Conservation (phyloP, 2,888 invertebrate genomes). For the Meandrusa payeni region DNA sequence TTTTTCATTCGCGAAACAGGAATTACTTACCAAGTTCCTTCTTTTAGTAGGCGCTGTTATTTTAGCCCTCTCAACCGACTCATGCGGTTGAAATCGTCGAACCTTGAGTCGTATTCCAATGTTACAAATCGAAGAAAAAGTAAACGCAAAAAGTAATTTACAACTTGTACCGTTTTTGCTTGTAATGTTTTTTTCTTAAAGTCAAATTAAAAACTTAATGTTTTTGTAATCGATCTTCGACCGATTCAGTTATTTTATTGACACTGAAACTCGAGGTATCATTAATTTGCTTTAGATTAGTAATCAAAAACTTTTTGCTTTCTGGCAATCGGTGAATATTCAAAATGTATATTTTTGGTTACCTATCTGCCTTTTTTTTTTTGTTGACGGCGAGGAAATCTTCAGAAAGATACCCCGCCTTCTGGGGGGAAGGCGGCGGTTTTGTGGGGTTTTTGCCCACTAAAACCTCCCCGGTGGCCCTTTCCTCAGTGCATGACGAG, state of each 20-base stretch:
- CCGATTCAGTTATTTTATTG: constrained; percentile 11
- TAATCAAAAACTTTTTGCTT: too few species aligned
- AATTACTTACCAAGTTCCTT: constrained; percentile 36
- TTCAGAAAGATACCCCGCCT: too few species aligned
- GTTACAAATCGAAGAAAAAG: constrained; percentile 51
- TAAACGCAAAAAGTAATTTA: constrained; percentile 36
- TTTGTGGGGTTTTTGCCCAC: too few species aligned
- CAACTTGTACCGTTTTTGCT: constrained; percentile 23
- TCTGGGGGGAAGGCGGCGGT: too few species aligned
- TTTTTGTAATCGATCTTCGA: constrained; percentile 30
- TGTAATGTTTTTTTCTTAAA: constrained; percentile 27
- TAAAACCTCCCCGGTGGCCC: too few species aligned
- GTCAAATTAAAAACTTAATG: constrained; percentile 31
- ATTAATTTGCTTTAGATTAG: too few species aligned
- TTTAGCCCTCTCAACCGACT: constrained; percentile 46
- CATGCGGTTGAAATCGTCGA: constrained; percentile 50
- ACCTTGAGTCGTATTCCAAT: constrained; percentile 55
- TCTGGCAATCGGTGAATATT: too few species aligned
- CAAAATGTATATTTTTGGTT: too few species aligned
- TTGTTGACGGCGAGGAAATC: too few species aligned
- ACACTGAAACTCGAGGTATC: constrained; percentile 8
- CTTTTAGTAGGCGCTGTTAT: constrained; percentile 29
- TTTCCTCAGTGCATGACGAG: too few species aligned
- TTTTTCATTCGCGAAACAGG: constrained; percentile 41
- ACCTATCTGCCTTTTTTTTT: too few species aligned